Evolutionary conservation across 2,113 vertebrate species (phyloP).

Genomic region (Crotalus horridus): DNA sequence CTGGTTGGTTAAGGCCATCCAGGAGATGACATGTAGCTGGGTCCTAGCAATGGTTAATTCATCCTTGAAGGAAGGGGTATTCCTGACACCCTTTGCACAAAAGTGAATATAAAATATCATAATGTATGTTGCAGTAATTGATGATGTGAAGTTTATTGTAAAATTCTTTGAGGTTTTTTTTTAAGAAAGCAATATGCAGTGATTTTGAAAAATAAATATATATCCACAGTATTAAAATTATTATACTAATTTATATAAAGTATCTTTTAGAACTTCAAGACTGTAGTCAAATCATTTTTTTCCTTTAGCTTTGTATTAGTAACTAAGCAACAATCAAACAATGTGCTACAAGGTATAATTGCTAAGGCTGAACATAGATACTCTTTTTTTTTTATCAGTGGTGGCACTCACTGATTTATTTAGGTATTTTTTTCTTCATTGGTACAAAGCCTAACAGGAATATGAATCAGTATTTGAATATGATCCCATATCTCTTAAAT

Average conservation of each 20-base stretch:
- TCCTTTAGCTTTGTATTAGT: not conserved
- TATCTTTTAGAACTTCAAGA: not conserved
- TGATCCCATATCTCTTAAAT: not conserved
- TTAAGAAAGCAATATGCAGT: not conserved
- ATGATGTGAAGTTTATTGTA: not conserved
- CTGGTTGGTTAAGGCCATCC: not conserved
- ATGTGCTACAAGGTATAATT: not conserved
- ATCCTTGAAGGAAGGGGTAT: not conserved
- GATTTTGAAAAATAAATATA: not conserved
- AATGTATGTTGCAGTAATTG: not conserved
- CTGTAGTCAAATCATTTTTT: not conserved
- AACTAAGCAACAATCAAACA: not conserved
- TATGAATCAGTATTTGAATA: slow-evolving; percentile 1
- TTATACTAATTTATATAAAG: not conserved
- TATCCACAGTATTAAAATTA: not conserved
- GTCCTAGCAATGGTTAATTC: not conserved
- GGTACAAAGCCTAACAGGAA: not conserved
- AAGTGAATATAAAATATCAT: not conserved
- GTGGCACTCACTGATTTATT: not conserved
- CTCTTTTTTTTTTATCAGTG: not conserved
- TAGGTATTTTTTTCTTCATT: not conserved
- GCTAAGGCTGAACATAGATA: not conserved
- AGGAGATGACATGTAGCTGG: not conserved
- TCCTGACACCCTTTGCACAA: not conserved
- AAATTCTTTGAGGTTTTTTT: not conserved